phyloP scores from a whole-genome alignment of 2,113 vertebrate genomes.

The Pantherophis guttatus region DNA sequence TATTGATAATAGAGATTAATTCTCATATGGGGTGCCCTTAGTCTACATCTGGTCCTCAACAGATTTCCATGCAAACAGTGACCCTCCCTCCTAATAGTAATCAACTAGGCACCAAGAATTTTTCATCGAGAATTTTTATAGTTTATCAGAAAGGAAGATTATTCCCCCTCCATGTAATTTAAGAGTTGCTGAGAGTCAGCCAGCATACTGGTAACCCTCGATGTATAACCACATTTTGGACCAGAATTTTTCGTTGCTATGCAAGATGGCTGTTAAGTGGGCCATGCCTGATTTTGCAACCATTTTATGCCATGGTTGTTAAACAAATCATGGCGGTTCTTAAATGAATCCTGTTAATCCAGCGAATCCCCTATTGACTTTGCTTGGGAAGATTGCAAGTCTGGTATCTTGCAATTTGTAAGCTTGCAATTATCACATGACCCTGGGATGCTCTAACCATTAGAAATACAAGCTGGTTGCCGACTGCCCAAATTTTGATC shows the following conservation, averaged over 20 bases:
- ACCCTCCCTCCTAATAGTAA: neutral
- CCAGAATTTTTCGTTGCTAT: neutral
- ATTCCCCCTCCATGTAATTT: neutral
- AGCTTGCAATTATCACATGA: neutral
- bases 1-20: constrained; percentile 1
- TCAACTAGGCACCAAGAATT: neutral
- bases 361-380: neutral
- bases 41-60: neutral
- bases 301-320: neutral
- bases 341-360: neutral
- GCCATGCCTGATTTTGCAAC: neutral
- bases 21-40: neutral
- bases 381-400: neutral
- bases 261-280: neutral
- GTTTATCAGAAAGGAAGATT: neutral
- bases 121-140: neutral
- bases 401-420: neutral
- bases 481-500: neutral
- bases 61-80: neutral
- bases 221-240: neutral
- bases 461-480: neutral
- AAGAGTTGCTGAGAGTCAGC: neutral
- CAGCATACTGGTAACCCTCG: neutral
- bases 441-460: neutral
- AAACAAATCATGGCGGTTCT: neutral